phyloP scores from a whole-genome alignment of 2,113 vertebrate genomes.

The Zapornia atra region DNA sequence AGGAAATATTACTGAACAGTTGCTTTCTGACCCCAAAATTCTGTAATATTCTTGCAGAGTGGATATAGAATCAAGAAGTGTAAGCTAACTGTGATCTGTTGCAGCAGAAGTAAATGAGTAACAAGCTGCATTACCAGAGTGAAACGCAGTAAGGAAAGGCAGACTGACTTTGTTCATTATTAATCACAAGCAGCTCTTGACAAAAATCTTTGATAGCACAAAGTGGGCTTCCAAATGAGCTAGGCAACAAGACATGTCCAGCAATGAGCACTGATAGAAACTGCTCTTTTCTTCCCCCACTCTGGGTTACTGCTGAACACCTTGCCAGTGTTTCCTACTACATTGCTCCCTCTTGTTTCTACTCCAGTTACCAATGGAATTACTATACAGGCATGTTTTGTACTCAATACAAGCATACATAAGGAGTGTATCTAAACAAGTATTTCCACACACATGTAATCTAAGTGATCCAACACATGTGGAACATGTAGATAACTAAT shows the following conservation, averaged over 20 bases:
- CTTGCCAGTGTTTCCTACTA: neutral
- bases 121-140: neutral
- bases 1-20: neutral
- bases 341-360: neutral
- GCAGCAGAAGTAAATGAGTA: neutral
- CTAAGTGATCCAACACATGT: neutral
- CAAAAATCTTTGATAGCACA: neutral
- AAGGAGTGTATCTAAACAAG: neutral
- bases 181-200: neutral
- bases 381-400: neutral
- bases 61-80: neutral
- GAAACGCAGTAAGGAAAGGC: neutral
- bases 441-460: too few species aligned
- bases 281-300: neutral
- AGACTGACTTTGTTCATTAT: neutral
- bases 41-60: neutral
- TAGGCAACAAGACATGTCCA: neutral
- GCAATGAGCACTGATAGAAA: neutral
- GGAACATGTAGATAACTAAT: neutral
- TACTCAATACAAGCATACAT: neutral
- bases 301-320: neutral
- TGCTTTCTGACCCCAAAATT: neutral
- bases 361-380: neutral
- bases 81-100: neutral
- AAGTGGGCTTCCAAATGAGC: neutral